A percentile compares a stretch with the other conserved stretches of the same genome.
Conservation (phyloP, 2,797 vertebrate genomes). For the Anas capensis region DNA sequence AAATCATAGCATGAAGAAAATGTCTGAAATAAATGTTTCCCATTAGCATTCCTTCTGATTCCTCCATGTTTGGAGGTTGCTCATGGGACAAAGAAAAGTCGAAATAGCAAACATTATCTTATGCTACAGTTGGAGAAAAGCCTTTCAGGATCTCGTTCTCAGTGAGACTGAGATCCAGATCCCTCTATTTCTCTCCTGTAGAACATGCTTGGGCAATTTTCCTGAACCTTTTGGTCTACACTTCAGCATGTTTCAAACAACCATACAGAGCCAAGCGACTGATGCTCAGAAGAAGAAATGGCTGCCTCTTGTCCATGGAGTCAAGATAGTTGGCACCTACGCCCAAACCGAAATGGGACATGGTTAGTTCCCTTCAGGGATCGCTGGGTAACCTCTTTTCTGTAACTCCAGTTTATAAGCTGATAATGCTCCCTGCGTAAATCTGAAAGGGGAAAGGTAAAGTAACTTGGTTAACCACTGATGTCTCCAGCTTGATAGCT, state of each 20-base stretch:
- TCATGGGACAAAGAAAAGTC: not conserved
- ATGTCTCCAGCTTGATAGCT: not conserved
- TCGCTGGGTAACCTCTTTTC: slow-evolving; percentile 61
- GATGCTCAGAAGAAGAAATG: slow-evolving; percentile 90
- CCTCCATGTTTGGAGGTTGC: not conserved
- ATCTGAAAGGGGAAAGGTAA: not conserved
- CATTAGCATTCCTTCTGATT: not conserved
- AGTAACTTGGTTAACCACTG: not conserved
- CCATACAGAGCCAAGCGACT: slow-evolving; percentile 87
- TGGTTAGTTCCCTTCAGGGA: slow-evolving; percentile 88
- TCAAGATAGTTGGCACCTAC: slow-evolving; percentile 91
- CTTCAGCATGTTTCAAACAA: slow-evolving; percentile 91
- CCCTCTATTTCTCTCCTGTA: slow-evolving; percentile 82
- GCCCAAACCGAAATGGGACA: slow-evolving; percentile 97
- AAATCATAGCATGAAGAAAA: not conserved
- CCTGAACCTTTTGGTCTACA: slow-evolving; percentile 86
- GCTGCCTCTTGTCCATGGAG: slow-evolving; percentile 82
- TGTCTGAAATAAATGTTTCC: not conserved
- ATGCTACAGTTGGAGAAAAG: not conserved
- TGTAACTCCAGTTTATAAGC: slow-evolving; percentile 32
- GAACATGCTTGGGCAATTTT: slow-evolving; percentile 71
- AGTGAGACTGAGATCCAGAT: slow-evolving; percentile 71
- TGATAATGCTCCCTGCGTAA: not conserved
- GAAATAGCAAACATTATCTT: not conserved
- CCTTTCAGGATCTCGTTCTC: not conserved